A percentile compares a stretch with the other conserved stretches of the same genome.
These are phyloP conservation scores for Eurosta solidaginis DNA, from an alignment of 1,140 invertebrate species.

Conservation along the genomic window DNA sequence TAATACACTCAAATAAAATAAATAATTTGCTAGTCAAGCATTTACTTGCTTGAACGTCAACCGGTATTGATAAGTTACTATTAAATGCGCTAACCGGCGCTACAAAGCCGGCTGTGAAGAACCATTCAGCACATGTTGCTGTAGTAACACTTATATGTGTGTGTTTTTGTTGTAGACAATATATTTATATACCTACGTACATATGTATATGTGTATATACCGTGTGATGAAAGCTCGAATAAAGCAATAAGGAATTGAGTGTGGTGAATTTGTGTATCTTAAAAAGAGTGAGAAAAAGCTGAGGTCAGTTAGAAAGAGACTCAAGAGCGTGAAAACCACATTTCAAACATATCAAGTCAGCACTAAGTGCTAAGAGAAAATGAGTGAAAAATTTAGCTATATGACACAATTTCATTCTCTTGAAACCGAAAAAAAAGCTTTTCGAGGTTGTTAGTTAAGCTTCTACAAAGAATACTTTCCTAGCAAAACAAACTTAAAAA, in stretches of 20 bases:
- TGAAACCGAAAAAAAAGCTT: too few species aligned
- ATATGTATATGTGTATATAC: neutral
- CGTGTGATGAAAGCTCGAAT: neutral
- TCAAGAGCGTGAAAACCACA: too few species aligned
- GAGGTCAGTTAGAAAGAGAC: too few species aligned
- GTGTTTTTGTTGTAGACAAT: neutral
- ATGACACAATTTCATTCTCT: too few species aligned
- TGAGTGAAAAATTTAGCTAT: too few species aligned
- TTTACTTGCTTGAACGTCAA: neutral
- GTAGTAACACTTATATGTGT: neutral
- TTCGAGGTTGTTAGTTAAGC: too few species aligned
- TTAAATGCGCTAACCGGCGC: neutral
- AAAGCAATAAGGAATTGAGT: too few species aligned
- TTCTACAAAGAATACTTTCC: too few species aligned
- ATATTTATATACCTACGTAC: neutral
- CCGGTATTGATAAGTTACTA: conserved; percentile 6
- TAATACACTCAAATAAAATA: neutral
- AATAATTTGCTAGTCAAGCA: neutral
- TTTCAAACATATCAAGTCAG: too few species aligned
- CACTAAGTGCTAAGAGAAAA: too few species aligned
- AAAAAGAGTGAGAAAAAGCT: too few species aligned
- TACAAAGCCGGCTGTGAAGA: conserved; percentile 11
- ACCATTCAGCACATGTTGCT: neutral
- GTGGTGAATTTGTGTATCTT: conserved; percentile 7
- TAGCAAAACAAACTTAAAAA: too few species aligned